Base-by-base conservation (phyloP, 2,888 invertebrate species). In the Alviniconcha strummeri region DNA sequence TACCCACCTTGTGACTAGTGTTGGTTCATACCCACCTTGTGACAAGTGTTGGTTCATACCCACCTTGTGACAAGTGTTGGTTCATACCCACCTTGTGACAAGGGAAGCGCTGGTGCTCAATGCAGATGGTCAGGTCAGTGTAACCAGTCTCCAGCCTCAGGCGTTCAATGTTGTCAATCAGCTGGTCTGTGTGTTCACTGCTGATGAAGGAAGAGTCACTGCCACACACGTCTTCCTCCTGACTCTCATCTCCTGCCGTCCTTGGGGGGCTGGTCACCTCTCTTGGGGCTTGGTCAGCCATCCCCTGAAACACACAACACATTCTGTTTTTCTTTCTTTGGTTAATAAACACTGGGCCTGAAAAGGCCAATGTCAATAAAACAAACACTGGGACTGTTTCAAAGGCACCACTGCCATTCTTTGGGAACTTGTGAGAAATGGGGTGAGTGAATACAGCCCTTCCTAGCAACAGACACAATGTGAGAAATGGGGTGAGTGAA, bases 161-260 rank as follows among this genome's bases (percentile, higher is more conserved):
- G 56, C 86, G 86, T 82, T 91, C 90, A 85, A 92, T 88, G 85
- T 91, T 91, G 81, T 88, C 89, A 77, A 91, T 90, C 56, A 92
- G 88, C 83, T 87, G 87, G 7, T 87, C 88, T 0, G 90, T 89
- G 83, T 92, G 91, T 77, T 91, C 90, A 15, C 84, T 85, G 84
- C 91, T 92, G 86, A 85, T 87, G 83, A 89, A 90, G 52, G 78
- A 67, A 7, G 84, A 55, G 69, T 85, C 83, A 54, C 5, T 3
- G 17, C 6, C 67, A 57, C 55, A 57, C 9, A 77, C 57, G n/a
- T 64, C 69, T 9, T 64, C 75, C 11, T 72, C 79, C 17, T 64
- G 83, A 71, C 36, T 79, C 56, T 82, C 80, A 52, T 60, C 71
- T 74, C n/a, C 80, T 19, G 76, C 76, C 55, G 4, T 36, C 36